Conservation (phyloP, 2,888 invertebrate species). For the Synanthedon formicaeformis region DNA sequence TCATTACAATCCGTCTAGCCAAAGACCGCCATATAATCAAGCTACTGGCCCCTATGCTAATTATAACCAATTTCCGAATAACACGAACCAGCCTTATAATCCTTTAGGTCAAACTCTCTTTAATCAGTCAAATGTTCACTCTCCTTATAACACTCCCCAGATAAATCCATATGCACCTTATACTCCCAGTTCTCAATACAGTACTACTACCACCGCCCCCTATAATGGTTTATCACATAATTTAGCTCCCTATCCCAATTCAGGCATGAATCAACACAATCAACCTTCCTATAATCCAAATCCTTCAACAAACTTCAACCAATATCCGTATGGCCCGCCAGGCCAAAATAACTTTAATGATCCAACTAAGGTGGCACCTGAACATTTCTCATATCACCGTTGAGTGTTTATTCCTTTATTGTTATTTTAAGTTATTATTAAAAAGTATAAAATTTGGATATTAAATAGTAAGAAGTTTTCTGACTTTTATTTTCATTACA, state of each 20-base stretch:
- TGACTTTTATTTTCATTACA: no score
- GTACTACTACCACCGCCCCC: neutral
- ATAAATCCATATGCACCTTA: neutral
- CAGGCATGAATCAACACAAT: neutral
- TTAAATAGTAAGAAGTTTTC: no score
- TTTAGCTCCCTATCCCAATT: neutral
- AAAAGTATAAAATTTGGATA: no score
- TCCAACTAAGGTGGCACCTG: constrained; percentile 20
- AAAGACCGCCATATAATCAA: constrained; percentile 1
- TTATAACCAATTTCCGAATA: constrained; percentile 1
- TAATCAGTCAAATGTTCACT: neutral
- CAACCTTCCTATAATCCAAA: constrained; percentile 1
- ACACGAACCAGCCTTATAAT: neutral
- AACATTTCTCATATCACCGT: constrained; percentile 18
- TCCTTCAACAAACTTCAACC: constrained; percentile 6
- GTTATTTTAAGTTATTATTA: no score
- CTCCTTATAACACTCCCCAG: neutral
- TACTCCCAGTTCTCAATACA: neutral
- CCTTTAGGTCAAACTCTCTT: neutral
- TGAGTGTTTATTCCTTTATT: neutral
- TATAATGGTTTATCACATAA: neutral
- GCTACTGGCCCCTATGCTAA: neutral
- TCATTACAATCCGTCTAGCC: constrained; percentile 2
- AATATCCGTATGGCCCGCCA: constrained; percentile 6
- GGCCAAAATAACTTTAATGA: constrained; percentile 14